phyloP scores from a whole-genome alignment of 2,888 invertebrate species.

The Caenorhabditis macrosperma region DNA sequence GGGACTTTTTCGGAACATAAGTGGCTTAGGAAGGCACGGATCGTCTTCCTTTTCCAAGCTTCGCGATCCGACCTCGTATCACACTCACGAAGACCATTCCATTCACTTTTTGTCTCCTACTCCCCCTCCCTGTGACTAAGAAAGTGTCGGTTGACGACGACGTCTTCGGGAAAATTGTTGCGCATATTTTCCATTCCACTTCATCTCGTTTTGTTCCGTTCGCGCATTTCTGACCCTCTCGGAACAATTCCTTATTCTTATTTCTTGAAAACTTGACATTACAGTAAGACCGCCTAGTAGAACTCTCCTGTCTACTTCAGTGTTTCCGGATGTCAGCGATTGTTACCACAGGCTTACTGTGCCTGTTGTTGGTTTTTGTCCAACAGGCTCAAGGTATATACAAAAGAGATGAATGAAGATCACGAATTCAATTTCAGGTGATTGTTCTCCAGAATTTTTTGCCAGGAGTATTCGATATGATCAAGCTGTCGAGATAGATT shows the following conservation, averaged over 20 bases:
- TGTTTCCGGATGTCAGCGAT: conserved; percentile 5
- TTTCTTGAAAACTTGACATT: neutral
- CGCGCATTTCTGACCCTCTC: conserved; percentile 41
- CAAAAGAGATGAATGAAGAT: too few relatives aligned
- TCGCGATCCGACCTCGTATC: conserved; percentile 46
- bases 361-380: conserved; percentile 40
- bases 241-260: neutral
- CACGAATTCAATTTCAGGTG: conserved; percentile 23
- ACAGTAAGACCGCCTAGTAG: neutral
- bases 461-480: conserved; percentile 71
- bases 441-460: conserved; percentile 71
- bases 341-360: conserved; percentile 25
- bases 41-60: conserved; percentile 11
- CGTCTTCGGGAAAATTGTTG: conserved; percentile 49
- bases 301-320: neutral
- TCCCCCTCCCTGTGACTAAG: conserved; percentile 9
- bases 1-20: conserved; percentile 40
- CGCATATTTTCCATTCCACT: conserved; percentile 59
- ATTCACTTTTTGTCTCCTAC: conserved; percentile 38
- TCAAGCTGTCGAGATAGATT: conserved; percentile 69
- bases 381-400: conserved; percentile 40
- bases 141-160: conserved; percentile 23
- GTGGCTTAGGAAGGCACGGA: conserved; percentile 38
- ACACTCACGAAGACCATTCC: conserved; percentile 38
- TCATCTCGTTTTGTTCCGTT: conserved; percentile 52